phyloP scores from a whole-genome alignment of 2,113 vertebrate genomes.

The Dendrocopos noguchii region DNA sequence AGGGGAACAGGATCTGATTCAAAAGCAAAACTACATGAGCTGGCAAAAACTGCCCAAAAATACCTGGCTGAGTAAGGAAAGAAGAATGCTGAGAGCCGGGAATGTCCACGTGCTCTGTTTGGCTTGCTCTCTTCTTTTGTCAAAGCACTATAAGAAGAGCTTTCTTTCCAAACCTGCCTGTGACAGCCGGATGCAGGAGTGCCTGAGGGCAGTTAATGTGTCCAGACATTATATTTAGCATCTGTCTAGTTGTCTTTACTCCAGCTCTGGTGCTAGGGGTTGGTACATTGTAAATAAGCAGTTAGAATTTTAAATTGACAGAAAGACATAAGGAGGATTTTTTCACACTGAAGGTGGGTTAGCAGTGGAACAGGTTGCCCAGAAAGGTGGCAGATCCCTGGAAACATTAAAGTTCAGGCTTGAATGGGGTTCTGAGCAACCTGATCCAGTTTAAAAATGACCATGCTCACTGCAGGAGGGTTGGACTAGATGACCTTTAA shows the following conservation, averaged over 20 bases:
- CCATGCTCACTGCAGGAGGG: too few species aligned
- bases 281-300: slow-evolving; percentile 2
- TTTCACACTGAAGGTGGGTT: fast-evolving
- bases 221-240: not conserved
- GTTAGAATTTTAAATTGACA: not conserved
- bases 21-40: not conserved
- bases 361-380: not conserved
- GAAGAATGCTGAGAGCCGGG: not conserved
- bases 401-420: not conserved
- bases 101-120: not conserved
- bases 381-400: not conserved
- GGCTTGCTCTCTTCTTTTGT: not conserved
- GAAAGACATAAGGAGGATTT: not conserved
- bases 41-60: slow-evolving; percentile 25
- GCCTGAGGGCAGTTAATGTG: not conserved
- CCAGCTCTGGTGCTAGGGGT: not conserved
- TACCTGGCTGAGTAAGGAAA: slow-evolving; percentile 48
- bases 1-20: slow-evolving; percentile 46
- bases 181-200: not conserved
- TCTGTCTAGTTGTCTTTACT: not conserved
- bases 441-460: too few species aligned
- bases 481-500: too few species aligned
- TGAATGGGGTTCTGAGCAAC: too few species aligned
- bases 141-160: not conserved
- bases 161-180: not conserved